Evolutionary conservation across 2,113 vertebrate genomes (phyloP), one percentile per base, ranked within the genome.

Genomic region (Drymodes brunneopygia): DNA sequence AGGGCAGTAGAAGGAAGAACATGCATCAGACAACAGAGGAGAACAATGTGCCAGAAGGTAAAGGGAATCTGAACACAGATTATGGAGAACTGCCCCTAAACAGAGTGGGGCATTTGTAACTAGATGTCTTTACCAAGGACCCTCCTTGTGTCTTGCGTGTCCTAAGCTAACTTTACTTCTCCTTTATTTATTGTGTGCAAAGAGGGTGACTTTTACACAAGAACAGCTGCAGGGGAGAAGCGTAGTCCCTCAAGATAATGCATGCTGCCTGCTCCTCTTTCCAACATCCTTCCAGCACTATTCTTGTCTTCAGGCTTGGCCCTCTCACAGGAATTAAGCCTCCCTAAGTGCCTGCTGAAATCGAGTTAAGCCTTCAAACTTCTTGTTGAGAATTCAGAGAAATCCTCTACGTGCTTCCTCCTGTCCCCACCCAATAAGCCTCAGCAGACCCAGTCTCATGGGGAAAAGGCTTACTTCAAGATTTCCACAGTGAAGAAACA

Each of bases 101-200:
- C 7, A 83, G 61, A 54, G 40, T 12, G 4, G 24, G 19, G 21
- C 33, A 62, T 24, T 15, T 11, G 7, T 31, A 78, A 77, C 29
- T 72, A 48, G 35, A 79, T 85, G 29, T 75, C 57, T 80, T 80
- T 47, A 79, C 11, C 33, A 71, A 85, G 25, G 35, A 90, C 9
- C 2, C 11, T 60, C 53, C 57, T 67, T 5, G 0, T 25, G 11
- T 45, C 60, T 70, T 5, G 0, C 3, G 16, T 48, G 27, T 29
- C 36, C 48, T 85, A 38, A 77, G 31, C 29, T 58, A 70, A n/a
- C 58, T 83, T 83, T 40, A 66, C 5, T 57, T 87, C 70, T 60
- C 18, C 60, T 72, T 73, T 81, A 51, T 29, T 14, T 40, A 21
- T 29, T 36, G 15, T 38, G 9, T 51, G n/a, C 62, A 72, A 62